Percentiles rank a stretch among this genome's conserved stretches.
These are phyloP conservation scores for Typhlichthys subterraneus DNA, from an alignment of 2,797 vertebrate species.

Conservation along the genomic window DNA sequence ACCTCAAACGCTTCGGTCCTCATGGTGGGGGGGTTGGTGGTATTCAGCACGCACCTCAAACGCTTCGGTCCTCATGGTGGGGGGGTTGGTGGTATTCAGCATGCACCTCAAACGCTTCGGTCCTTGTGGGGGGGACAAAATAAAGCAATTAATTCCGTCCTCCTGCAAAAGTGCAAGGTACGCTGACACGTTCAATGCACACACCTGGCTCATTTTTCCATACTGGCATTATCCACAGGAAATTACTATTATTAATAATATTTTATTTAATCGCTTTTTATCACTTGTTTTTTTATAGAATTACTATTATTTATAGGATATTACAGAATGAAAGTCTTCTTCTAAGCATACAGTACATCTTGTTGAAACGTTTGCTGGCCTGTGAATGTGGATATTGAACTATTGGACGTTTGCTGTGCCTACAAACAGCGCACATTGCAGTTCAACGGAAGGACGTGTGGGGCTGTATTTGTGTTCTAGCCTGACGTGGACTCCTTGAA, in stretches of 20 bases:
- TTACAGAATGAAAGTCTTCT: too few species aligned
- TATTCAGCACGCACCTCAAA: too few species aligned
- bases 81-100: constrained; percentile 10
- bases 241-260: too few species aligned
- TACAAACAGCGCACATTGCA: constrained; percentile 28
- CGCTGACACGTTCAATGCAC: constrained; percentile 34
- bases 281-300: too few species aligned
- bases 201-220: constrained; percentile 54
- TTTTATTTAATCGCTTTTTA: constrained; percentile 3
- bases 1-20: constrained; percentile 66
- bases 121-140: constrained; percentile 33
- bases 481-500: too few species aligned
- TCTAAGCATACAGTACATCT: constrained; percentile 25
- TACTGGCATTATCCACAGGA: not conserved
- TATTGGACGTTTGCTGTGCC: constrained; percentile 49
- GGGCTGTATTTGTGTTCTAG: not conserved
- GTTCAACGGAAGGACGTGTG: constrained; percentile 2
- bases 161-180: constrained; percentile 35
- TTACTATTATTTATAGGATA: too few species aligned
- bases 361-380: constrained; percentile 66
- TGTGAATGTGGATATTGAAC: constrained; percentile 69
- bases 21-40: constrained; percentile 45
- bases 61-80: too few species aligned
- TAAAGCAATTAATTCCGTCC: constrained; percentile 62
- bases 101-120: too few species aligned